Conservation (phyloP, 2,113 vertebrate genomes). For the Isichthys henryi region DNA sequence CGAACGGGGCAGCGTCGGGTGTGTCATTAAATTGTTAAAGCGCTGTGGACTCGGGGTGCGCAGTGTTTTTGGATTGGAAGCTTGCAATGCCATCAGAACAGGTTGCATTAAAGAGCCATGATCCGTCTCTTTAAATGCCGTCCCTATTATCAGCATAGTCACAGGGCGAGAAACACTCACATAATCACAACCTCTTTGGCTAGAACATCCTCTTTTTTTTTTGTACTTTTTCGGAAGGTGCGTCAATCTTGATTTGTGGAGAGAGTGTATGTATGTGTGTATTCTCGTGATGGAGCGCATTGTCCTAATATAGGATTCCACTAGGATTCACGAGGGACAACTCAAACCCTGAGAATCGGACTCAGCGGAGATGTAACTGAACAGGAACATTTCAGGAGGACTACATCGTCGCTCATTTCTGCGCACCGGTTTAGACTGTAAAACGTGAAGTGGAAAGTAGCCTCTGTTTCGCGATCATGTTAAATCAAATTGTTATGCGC, state of each 20-base stretch:
- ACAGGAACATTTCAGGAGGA: constrained; percentile 28
- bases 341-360: neutral
- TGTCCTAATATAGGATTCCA: neutral
- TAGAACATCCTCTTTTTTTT: neutral
- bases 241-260: neutral
- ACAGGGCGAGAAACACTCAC: neutral
- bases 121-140: neutral
- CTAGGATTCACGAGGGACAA: neutral
- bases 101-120: neutral
- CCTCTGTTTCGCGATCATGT: neutral
- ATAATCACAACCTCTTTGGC: neutral
- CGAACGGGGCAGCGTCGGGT: neutral
- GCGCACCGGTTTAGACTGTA: neutral
- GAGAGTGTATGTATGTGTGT: neutral
- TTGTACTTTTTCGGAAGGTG: neutral
- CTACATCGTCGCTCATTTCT: neutral
- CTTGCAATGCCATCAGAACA: neutral
- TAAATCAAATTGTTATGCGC: constrained; percentile 6
- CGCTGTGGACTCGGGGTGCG: neutral
- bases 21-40: constrained; percentile 16
- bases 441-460: neutral
- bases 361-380: neutral
- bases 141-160: neutral
- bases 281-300: neutral
- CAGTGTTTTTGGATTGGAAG: neutral